phyloP scores from a whole-genome alignment of 2,113 vertebrate genomes.

The Genyomyrus donnyi region DNA sequence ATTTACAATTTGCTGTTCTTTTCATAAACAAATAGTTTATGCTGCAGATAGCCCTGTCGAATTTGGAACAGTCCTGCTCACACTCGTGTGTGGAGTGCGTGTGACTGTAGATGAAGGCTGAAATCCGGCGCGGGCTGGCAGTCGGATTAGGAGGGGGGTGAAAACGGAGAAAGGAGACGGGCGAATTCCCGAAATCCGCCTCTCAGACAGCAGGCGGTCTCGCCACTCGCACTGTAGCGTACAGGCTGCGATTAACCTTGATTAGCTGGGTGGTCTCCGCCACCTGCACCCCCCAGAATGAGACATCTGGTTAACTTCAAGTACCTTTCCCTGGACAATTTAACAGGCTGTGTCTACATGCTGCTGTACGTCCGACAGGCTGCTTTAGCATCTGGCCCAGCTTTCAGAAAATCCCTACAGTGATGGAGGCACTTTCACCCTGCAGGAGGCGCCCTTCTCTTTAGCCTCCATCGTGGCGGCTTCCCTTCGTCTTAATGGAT shows the following conservation, averaged over 20 bases:
- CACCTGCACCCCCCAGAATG: neutral
- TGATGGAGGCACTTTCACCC: neutral
- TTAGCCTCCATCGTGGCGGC: neutral
- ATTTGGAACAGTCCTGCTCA: neutral
- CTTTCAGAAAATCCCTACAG: neutral
- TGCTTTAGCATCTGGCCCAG: neutral
- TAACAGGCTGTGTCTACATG: neutral
- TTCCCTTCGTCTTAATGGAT: neutral
- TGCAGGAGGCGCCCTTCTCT: neutral
- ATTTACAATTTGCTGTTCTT: neutral
- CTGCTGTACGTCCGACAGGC: neutral
- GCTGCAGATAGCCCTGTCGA: neutral
- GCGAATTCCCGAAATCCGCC: neutral
- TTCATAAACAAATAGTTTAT: neutral
- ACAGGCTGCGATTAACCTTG: conserved; percentile 7
- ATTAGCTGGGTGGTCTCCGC: neutral
- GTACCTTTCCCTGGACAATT: neutral
- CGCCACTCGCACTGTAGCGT: neutral
- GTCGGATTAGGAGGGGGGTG: neutral
- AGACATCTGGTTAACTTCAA: conserved; percentile 4
- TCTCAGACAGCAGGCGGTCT: neutral
- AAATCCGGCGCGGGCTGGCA: neutral
- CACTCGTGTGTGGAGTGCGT: neutral
- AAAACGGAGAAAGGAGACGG: neutral
- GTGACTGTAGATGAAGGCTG: neutral